A percentile compares a stretch with the other conserved stretches of the same genome.
Conservation (phyloP, 2,113 vertebrate species). For the Lonchura striata region DNA sequence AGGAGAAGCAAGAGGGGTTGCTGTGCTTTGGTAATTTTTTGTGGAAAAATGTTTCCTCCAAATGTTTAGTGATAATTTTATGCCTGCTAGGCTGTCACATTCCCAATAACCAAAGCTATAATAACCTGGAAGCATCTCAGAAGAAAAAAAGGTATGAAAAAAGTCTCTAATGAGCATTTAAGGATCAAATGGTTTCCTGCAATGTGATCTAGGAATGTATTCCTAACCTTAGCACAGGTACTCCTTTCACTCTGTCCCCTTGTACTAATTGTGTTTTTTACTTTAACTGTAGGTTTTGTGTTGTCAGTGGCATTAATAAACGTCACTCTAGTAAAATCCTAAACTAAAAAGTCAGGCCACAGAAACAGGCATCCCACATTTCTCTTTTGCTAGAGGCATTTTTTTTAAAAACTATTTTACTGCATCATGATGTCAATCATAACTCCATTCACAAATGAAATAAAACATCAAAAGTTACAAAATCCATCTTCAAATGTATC, state of each 20-base stretch:
- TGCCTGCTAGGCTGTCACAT: background rate
- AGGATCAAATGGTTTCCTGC: background rate
- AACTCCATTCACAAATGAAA: background rate
- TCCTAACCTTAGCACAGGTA: background rate
- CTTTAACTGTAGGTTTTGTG: background rate
- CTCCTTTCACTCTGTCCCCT: background rate
- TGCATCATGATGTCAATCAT: background rate
- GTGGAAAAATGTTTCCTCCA: background rate
- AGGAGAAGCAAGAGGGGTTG: background rate
- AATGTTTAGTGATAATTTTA: background rate
- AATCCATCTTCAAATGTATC: background rate
- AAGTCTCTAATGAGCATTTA: background rate
- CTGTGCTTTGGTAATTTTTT: background rate
- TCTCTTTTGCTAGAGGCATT: background rate
- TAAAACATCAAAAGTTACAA: background rate
- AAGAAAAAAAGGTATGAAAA: background rate
- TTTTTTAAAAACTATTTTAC: background rate
- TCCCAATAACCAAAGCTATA: background rate
- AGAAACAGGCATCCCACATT: background rate
- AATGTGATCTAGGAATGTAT: background rate
- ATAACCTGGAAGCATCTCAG: background rate
- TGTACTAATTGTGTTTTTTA: background rate
- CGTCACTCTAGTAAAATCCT: background rate
- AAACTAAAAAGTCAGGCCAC: background rate
- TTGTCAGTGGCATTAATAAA: background rate